Percentiles rank a stretch among this genome's conserved stretches.
Conservation (phyloP, 2,797 vertebrate genomes). For the Sandelia bainsii region DNA sequence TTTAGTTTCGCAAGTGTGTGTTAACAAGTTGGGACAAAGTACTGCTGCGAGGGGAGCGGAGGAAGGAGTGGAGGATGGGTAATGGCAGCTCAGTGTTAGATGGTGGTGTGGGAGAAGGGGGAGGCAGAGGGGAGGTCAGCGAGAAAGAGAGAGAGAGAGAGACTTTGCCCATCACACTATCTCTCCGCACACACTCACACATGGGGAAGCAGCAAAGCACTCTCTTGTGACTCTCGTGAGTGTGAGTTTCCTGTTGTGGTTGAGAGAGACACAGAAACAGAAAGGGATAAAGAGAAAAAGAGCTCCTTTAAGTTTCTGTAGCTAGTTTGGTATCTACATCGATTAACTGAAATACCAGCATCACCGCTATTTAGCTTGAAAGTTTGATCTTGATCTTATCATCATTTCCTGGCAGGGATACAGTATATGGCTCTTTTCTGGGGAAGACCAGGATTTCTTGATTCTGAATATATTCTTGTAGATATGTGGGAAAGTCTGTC, state of each 20-base stretch:
- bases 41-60: constrained; percentile 16
- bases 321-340: neutral
- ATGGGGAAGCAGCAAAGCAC: constrained; percentile 58
- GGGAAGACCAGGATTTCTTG: neutral
- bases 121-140: constrained; percentile 17
- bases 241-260: constrained; percentile 74
- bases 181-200: constrained; percentile 15
- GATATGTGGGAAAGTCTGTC: neutral
- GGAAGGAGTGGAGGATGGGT: constrained; percentile 61
- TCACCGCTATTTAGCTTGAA: neutral
- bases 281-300: constrained; percentile 15
- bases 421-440: neutral
- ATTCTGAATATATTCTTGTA: too few species aligned
- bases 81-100: constrained; percentile 69
- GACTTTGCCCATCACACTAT: constrained; percentile 57
- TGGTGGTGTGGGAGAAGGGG: constrained; percentile 15
- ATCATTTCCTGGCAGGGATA: neutral
- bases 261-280: constrained; percentile 37
- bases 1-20: constrained; percentile 30
- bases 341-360: neutral
- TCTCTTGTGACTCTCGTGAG: constrained; percentile 66
- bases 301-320: constrained; percentile 34
- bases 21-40: constrained; percentile 63
- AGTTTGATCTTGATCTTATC: neutral
- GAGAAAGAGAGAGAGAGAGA: constrained; percentile 30